phyloP scores from a whole-genome alignment of 2,888 invertebrate genomes.

The Drosophila demipolita region DNA sequence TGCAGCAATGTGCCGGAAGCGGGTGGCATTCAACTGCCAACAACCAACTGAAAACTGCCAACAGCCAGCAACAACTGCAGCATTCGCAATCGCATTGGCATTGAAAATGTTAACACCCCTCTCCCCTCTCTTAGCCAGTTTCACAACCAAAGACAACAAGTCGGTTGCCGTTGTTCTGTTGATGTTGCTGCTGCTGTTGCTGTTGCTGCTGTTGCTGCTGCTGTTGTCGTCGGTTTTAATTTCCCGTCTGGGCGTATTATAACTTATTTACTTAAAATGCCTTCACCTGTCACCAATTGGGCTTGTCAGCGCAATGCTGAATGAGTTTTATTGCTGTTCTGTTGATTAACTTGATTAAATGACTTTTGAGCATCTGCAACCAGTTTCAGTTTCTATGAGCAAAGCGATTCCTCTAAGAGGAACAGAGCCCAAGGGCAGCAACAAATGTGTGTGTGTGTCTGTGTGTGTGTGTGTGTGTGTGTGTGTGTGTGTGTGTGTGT shows the following conservation, averaged over 20 bases:
- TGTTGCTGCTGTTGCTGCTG: conserved; percentile 10
- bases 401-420: conserved; percentile 1
- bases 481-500: not conserved
- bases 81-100: conserved; percentile 64
- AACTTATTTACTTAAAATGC: conserved; percentile 68
- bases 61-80: conserved; percentile 35
- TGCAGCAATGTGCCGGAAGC: conserved; percentile 52
- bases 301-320: conserved; percentile 50
- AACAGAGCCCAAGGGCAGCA: conserved; percentile 1
- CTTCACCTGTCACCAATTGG: conserved; percentile 61
- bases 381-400: conserved; percentile 29
- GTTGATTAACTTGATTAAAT: conserved; percentile 42
- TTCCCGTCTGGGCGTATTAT: conserved; percentile 70
- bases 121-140: not conserved
- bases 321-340: not conserved
- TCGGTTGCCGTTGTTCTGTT: conserved; percentile 7
- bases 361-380: conserved; percentile 25
- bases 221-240: conserved; percentile 63
- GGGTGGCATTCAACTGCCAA: conserved; percentile 23
- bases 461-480: not conserved
- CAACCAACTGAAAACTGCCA: conserved; percentile 11
- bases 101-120: conserved; percentile 52
- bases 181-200: conserved; percentile 7
- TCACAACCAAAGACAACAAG: conserved; percentile 9
- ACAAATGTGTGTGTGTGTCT: not conserved